Evolutionary conservation across 2,113 vertebrate genomes (phyloP), one percentile per base, ranked within the genome.

Genomic region (Dissostichus mawsoni): DNA sequence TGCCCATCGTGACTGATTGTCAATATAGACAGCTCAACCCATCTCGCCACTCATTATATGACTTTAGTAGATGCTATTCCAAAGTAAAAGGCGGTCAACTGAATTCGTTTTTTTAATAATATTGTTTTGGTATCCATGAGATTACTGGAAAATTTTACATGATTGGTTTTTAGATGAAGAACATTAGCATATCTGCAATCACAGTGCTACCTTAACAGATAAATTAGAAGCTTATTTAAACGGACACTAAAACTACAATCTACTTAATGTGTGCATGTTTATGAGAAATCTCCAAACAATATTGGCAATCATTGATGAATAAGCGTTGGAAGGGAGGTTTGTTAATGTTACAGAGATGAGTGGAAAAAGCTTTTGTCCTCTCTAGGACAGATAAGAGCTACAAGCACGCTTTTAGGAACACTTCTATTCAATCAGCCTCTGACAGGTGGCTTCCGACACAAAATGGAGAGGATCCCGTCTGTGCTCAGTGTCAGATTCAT

Each of bases 311-410:
- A 61, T 8, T 76, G 74, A 79, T 74, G 64, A 68, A 25, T 79
- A 20, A 45, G 83, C 12, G 3, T 55, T 53, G 16, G 44, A 57
- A 79, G 62, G 62, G 69, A 69, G 65, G 47, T 81, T 73, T 83
- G 77, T 87, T 80, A 62, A 69, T 70, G 64, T 80, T 74, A 64
- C 17, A 65, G 45, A 75, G 55, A 68, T 63, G 65, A 82, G 76
- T 23, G 29, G 65, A 1, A 41, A 72, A 66, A 52, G 11, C 8
- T 87, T 85, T 70, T 44, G 44, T 78, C 69, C 44, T 78, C 65
- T 63, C 11, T 45, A 17, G 62, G 65, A 65, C 58, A 81, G 62
- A 78, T 45, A 58, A 8, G 36, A 61, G 52, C 71, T 58, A 72
- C 71, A 65, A 81, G 72, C 50, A 64, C 1, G 0, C 77, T 53